A percentile compares a stretch with the other conserved stretches of the same genome.
Conservation (phyloP, 2,888 invertebrate species). For the Chaetogeoica ovagalla region DNA sequence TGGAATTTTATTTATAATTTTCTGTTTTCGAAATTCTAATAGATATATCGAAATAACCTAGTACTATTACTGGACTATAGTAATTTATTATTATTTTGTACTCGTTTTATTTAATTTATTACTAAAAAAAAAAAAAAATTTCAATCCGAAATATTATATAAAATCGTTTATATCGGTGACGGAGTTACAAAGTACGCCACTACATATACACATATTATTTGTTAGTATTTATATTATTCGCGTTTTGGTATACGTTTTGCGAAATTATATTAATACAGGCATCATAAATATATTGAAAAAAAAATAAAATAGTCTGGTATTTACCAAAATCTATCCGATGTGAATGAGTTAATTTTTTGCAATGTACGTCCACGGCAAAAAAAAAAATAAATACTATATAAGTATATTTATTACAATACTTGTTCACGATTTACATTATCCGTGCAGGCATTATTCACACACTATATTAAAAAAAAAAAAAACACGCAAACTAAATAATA, state of each 20-base stretch:
- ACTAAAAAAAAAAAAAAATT: no score
- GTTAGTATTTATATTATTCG: constrained; percentile 17
- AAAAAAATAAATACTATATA: not conserved
- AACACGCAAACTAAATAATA: constrained; percentile 53
- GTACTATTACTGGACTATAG: no score
- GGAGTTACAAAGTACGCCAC: no score
- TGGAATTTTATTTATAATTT: no score
- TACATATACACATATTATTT: not conserved
- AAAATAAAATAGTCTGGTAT: constrained; percentile 32
- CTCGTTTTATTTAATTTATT: no score
- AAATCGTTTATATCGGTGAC: no score
- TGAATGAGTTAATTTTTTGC: constrained; percentile 29
- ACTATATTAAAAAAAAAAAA: constrained; percentile 47
- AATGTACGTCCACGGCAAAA: constrained; percentile 32
- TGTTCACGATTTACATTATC: constrained; percentile 46
- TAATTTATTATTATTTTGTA: no score
- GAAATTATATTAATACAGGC: not conserved
- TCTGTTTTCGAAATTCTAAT: no score
- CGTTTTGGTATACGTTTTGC: not conserved
- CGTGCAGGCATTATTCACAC: constrained; percentile 53
- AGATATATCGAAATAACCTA: no score
- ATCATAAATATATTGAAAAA: not conserved
- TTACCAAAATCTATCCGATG: constrained; percentile 40
- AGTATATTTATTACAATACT: constrained; percentile 30
- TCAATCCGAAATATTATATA: no score